phyloP scores from a whole-genome alignment of 2,113 vertebrate genomes.

The Oryzias celebensis region DNA sequence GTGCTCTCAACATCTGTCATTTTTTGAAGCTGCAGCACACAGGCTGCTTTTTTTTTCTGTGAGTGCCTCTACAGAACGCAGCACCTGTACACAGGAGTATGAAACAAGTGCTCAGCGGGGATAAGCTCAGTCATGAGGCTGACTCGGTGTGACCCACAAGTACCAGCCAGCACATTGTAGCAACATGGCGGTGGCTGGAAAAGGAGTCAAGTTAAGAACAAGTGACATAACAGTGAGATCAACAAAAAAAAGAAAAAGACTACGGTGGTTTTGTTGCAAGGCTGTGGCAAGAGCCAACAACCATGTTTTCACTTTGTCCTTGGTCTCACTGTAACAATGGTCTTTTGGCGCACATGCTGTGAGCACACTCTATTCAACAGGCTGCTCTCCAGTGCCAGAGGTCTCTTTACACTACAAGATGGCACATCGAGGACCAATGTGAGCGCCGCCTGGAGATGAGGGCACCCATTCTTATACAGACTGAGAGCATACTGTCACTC shows the following conservation, averaged over 20 bases:
- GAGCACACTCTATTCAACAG: slow-evolving; percentile 59
- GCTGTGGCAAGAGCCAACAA: slow-evolving; percentile 38
- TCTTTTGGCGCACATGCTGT: slow-evolving; percentile 46
- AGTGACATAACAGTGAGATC: slow-evolving; percentile 66
- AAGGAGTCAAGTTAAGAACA: slow-evolving; percentile 30
- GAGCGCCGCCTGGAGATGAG: slow-evolving; percentile 62
- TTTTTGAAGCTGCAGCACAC: slow-evolving; percentile 34
- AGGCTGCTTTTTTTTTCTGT: slow-evolving; percentile 15
- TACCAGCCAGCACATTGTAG: slow-evolving; percentile 8
- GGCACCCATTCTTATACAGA: slow-evolving; percentile 62
- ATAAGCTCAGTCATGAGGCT: slow-evolving; percentile 68
- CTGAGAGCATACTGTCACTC: slow-evolving; percentile 67
- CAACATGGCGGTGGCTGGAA: slow-evolving; percentile 45
- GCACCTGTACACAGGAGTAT: slow-evolving; percentile 15
- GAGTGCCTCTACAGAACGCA: slow-evolving; percentile 7
- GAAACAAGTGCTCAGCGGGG: slow-evolving; percentile 27
- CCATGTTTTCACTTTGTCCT: slow-evolving; percentile 53
- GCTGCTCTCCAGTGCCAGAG: slow-evolving; percentile 61
- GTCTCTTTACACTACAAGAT: slow-evolving; percentile 64
- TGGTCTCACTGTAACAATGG: slow-evolving; percentile 53
- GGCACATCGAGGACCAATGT: slow-evolving; percentile 51
- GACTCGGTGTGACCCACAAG: slow-evolving; percentile 26
- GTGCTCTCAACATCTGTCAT: slow-evolving; percentile 40
- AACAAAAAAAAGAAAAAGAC: slow-evolving; percentile 40
- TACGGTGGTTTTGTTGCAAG: slow-evolving; percentile 48